Evolutionary conservation across 2,888 invertebrate genomes (phyloP).

Genomic region (Torymus texanus): DNA sequence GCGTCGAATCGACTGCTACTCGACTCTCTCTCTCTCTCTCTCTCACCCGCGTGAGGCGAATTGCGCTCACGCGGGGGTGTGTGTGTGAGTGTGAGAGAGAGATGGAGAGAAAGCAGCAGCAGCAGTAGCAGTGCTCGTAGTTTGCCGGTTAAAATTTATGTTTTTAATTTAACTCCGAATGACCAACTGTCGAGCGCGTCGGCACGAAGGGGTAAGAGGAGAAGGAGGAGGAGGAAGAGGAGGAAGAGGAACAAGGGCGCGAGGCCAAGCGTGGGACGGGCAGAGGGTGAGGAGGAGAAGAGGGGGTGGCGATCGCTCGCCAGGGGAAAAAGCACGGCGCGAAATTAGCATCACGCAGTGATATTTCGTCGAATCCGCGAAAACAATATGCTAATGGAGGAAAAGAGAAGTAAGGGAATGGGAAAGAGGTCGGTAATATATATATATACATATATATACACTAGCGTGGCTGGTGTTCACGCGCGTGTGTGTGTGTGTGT

Average conservation of each 20-base stretch:
- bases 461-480: neutral
- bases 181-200: constrained; percentile 69
- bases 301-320: no score
- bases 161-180: constrained; percentile 74
- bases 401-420: constrained; percentile 54
- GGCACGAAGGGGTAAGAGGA: constrained; percentile 26
- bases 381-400: constrained; percentile 75
- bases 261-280: constrained; percentile 10
- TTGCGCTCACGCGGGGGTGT: no score
- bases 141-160: constrained; percentile 70
- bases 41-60: no score
- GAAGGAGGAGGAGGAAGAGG: constrained; percentile 31
- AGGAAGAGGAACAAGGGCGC: constrained; percentile 30
- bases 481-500: no score
- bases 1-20: constrained; percentile 42
- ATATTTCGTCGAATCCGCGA: constrained; percentile 73
- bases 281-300: constrained; percentile 30
- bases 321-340: constrained; percentile 64
- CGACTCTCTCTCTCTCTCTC: no score
- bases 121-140: constrained; percentile 57
- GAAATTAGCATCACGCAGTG: constrained; percentile 70
- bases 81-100: no score
- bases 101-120: neutral
- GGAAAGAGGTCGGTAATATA: constrained; percentile 16
- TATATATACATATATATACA: constrained; percentile 37